A percentile compares a stretch with the other conserved stretches of the same genome.
Evolutionary conservation across 2,113 vertebrate species (phyloP).

Genomic region (Holacanthus passer): DNA sequence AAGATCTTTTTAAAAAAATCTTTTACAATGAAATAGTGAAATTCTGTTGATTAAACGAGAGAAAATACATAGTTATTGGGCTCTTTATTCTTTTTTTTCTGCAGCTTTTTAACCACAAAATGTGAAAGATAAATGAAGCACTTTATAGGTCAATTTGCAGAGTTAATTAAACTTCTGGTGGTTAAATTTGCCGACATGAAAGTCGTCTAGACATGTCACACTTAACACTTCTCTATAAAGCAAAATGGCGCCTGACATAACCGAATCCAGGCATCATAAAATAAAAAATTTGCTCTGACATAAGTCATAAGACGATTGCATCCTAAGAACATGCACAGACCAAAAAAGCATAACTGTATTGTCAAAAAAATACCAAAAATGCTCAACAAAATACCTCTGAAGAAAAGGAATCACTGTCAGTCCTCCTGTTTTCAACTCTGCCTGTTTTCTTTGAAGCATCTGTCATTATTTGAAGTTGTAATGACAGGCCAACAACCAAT

Average conservation of each 20-base stretch:
- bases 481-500: constrained; percentile 76
- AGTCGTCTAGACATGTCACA: constrained; percentile 74
- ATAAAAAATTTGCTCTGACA: constrained; percentile 41
- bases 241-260: constrained; percentile 58
- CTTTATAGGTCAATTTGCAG: constrained; percentile 72
- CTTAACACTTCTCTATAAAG: constrained; percentile 44
- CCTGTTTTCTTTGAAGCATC: constrained; percentile 69
- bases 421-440: constrained; percentile 35
- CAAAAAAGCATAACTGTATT: constrained; percentile 23
- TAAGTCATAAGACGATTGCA: constrained; percentile 31
- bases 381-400: constrained; percentile 43
- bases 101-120: constrained; percentile 38
- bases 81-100: constrained; percentile 22
- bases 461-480: constrained; percentile 70
- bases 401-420: constrained; percentile 71
- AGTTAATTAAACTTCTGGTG: constrained; percentile 69
- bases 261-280: constrained; percentile 52
- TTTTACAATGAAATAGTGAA: constrained; percentile 5
- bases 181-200: constrained; percentile 62
- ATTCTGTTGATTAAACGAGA: constrained; percentile 37
- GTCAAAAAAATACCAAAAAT: constrained; percentile 59
- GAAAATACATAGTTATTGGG: constrained; percentile 25
- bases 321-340: constrained; percentile 24
- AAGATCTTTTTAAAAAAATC: neutral
- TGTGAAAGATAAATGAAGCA: constrained; percentile 63